phyloP scores from a whole-genome alignment of 2,797 vertebrate genomes.

The Ctenopoma kingsleyae region DNA sequence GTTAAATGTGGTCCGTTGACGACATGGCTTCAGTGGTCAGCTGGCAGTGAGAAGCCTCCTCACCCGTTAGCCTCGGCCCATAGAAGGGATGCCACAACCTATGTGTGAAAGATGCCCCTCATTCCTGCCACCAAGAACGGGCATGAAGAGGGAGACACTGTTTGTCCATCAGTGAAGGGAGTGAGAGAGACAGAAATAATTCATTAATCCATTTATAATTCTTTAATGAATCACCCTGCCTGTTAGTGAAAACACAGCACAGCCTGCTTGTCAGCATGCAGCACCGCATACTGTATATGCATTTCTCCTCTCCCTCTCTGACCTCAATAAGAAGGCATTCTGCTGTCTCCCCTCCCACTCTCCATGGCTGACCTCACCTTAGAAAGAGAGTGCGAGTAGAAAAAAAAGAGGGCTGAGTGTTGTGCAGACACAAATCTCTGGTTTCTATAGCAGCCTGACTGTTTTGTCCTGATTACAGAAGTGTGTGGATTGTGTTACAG shows the following conservation, averaged over 20 bases:
- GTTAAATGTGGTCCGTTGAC: slow-evolving; percentile 81
- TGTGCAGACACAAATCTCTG: slow-evolving; percentile 80
- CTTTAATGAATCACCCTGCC: slow-evolving; percentile 40
- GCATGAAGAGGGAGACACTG: slow-evolving; percentile 42
- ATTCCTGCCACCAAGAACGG: slow-evolving; percentile 47
- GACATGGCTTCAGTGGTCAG: slow-evolving; percentile 62
- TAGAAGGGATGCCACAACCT: slow-evolving; percentile 80
- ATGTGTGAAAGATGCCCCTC: slow-evolving; percentile 70
- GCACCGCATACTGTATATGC: slow-evolving; percentile 51
- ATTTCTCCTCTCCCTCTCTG: slow-evolving; percentile 65
- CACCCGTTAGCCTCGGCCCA: slow-evolving; percentile 69
- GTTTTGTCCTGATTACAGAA: slow-evolving; percentile 80
- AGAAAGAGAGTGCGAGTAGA: slow-evolving; percentile 62
- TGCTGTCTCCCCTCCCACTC: slow-evolving; percentile 59
- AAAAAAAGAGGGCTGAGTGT: slow-evolving; percentile 64
- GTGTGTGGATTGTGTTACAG: slow-evolving; percentile 82
- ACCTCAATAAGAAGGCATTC: slow-evolving; percentile 78
- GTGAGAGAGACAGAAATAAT: slow-evolving; percentile 11
- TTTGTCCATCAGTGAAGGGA: slow-evolving; percentile 34
- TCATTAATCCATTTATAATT: slow-evolving; percentile 36
- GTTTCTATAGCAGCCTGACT: slow-evolving; percentile 82
- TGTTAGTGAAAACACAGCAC: slow-evolving; percentile 28
- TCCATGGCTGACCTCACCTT: slow-evolving; percentile 81
- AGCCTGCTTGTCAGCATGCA: slow-evolving; percentile 31
- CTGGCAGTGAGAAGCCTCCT: slow-evolving; percentile 50